Base-by-base conservation (phyloP, 2,797 vertebrate genomes). In the Sebastes vulpes region DNA sequence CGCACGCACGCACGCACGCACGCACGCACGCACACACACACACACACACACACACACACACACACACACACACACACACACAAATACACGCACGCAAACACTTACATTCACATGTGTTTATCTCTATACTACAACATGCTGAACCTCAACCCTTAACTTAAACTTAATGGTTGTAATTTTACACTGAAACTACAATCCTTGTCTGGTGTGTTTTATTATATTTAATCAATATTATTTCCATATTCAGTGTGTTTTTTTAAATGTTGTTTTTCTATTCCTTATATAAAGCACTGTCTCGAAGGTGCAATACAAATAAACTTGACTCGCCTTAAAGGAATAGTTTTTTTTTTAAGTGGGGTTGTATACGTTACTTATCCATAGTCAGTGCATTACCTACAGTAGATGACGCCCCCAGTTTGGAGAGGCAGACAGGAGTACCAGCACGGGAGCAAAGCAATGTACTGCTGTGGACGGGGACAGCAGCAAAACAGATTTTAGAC, bases 51-150 rank as follows among this genome's bases (percentile, higher is more conserved):
- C 79, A 52, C 68, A 52, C 61, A 21, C 42, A 59, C 20, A 5
- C 25, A 66, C 78, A 52, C 68, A 52, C 61, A 21, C 42, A 59
- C 20, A 5, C 25, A 66, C 79, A 52, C 68, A 52, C 61, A 21
- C 42, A 59, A 23, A 23, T 23, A 25, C 25, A 25, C 25, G n/a
- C 25, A 63, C 8, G 28, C 21, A 64, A 12, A 38, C 32, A 63
- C 29, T 32, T 23, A 64, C 26, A 29, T 2, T 25, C 12, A 32
- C 18, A 1, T 23, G 12, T 57, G 25, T 28, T 23, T 9, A n/a
- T 26, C n/a, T 18, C 54, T 21, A 31, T 42, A 9, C 38, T 77
- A 31, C 31, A 65, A 69, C 35, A 35, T n/a, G 48, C 26, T 11
- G 12, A 58, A 59, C 20, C 21, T 5, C 1, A 14, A n/a, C n/a